Evolutionary conservation across 2,888 invertebrate genomes (phyloP).

Genomic region (Ptycholaimellus sp.): DNA sequence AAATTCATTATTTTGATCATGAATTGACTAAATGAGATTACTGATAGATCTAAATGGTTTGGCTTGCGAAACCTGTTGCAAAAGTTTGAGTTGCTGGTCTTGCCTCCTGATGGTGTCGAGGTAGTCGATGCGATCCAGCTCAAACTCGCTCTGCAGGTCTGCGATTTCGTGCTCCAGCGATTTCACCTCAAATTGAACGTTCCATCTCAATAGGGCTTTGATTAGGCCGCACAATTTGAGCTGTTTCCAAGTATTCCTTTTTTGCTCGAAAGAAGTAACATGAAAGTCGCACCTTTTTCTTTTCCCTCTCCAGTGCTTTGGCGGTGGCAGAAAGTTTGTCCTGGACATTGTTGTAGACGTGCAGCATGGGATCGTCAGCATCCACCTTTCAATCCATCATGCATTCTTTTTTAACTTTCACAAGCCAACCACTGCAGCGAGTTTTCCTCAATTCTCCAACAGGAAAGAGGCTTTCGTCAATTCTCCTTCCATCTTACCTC

Average conservation of each 20-base stretch:
- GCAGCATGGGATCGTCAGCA: slow-evolving; percentile 41
- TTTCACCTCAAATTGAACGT: slow-evolving; percentile 32
- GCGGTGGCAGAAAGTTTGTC: slow-evolving; percentile 49
- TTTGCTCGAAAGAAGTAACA: not conserved
- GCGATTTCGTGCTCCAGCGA: slow-evolving; percentile 45
- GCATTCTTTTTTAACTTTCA: too few species aligned
- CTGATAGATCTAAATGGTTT: too few species aligned
- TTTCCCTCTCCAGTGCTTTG: slow-evolving; percentile 40
- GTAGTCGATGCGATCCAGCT: slow-evolving; percentile 54
- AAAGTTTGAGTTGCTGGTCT: slow-evolving; percentile 43
- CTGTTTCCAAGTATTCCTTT: not conserved
- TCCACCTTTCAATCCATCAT: too few species aligned
- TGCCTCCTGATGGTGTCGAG: slow-evolving; percentile 52
- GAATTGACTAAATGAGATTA: not conserved
- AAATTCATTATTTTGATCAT: not conserved
- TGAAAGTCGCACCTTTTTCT: slow-evolving; percentile 38
- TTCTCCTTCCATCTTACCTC: too few species aligned
- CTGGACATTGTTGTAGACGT: slow-evolving; percentile 51
- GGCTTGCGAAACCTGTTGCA: slow-evolving; percentile 30
- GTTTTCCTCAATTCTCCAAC: too few species aligned
- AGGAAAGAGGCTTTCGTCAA: too few species aligned
- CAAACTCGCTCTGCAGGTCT: slow-evolving; percentile 56
- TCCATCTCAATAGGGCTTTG: not conserved
- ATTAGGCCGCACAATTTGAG: not conserved
- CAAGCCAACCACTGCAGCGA: too few species aligned